Evolutionary conservation across 2,113 vertebrate genomes (phyloP).

Genomic region (Pristiophorus japonicus): DNA sequence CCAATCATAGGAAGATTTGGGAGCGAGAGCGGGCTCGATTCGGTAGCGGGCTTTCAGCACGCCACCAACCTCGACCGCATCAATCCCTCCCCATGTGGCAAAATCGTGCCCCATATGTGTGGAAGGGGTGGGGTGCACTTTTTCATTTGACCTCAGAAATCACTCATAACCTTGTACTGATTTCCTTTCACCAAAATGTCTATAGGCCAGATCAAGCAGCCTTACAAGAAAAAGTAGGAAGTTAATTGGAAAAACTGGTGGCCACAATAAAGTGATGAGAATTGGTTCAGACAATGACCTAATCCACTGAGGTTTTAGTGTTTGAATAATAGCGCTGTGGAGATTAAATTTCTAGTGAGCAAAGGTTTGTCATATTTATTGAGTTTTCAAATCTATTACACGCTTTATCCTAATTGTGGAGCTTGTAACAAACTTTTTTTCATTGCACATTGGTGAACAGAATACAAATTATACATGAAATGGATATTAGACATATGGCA

Average conservation of each 20-base stretch:
- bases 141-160: background rate
- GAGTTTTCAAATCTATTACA: background rate
- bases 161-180: background rate
- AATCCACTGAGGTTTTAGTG: background rate
- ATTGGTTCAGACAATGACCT: background rate
- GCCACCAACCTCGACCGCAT: too few species aligned
- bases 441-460: background rate
- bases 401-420: background rate
- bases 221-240: background rate
- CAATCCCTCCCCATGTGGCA: too few species aligned
- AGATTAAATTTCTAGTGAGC: background rate
- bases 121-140: background rate
- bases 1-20: too few species aligned
- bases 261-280: background rate
- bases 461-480: background rate
- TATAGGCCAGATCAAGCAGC: background rate
- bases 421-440: background rate
- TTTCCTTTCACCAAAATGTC: background rate
- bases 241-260: slow-evolving; percentile 18
- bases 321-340: background rate
- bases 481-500: background rate
- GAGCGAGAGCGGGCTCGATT: too few species aligned
- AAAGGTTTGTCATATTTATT: background rate
- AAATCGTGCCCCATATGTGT: too few species aligned
- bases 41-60: too few species aligned